Percentiles rank a stretch among this genome's conserved stretches.
Conservation (phyloP, 2,888 invertebrate genomes). For the Boloria selene region DNA sequence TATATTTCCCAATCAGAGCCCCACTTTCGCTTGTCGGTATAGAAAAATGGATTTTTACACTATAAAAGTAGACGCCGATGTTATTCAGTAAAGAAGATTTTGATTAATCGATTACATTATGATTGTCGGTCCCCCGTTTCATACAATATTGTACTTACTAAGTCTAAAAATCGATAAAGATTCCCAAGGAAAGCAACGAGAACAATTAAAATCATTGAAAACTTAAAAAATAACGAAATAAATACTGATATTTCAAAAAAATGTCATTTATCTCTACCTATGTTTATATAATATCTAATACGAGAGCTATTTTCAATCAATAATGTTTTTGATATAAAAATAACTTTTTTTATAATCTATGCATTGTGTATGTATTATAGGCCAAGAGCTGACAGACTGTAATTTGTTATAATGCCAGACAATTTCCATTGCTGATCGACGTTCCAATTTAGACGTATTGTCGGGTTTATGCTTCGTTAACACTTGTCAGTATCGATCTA, state of each 20-base stretch:
- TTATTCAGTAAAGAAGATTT: conserved; percentile 17
- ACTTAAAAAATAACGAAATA: conserved; percentile 81
- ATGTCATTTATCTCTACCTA: conserved; percentile 34
- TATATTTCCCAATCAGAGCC: conserved; percentile 13
- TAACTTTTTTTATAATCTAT: conserved; percentile 9
- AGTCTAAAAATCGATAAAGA: conserved; percentile 75
- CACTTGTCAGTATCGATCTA: conserved; percentile 36
- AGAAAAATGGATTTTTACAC: conserved; percentile 73
- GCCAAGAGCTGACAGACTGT: conserved; percentile 18
- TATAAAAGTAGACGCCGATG: conserved; percentile 60
- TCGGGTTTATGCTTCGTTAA: conserved; percentile 27
- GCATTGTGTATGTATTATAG: conserved; percentile 7
- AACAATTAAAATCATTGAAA: conserved; percentile 80
- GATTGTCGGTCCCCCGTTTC: conserved; percentile 53
- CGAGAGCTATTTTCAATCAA: background rate
- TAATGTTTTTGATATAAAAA: background rate
- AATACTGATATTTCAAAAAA: conserved; percentile 69
- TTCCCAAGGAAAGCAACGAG: conserved; percentile 80
- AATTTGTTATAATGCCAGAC: conserved; percentile 10
- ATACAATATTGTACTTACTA: conserved; percentile 65
- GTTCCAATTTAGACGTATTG: conserved; percentile 25
- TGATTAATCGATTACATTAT: conserved; percentile 11
- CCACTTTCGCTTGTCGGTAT: conserved; percentile 50
- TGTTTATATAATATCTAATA: conserved; percentile 27
- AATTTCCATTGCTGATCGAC: conserved; percentile 6